These are phyloP conservation scores for Chrysopa pallens DNA, from an alignment of 1,140 invertebrate genomes.

Conservation along the genomic window DNA sequence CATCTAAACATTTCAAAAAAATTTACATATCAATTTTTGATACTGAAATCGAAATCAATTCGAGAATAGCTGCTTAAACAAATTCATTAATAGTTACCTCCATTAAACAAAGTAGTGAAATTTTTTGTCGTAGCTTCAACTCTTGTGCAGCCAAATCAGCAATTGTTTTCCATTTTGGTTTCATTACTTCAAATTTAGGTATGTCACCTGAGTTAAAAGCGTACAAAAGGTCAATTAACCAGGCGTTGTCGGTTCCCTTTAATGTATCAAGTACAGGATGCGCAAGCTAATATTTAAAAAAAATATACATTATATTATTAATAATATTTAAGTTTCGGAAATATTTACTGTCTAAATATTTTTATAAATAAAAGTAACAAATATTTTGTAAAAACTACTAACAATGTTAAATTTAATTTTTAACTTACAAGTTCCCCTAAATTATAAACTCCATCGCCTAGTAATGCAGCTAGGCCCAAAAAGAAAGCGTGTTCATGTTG, in stretches of 20 bases:
- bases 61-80: background rate
- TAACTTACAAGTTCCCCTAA: slow-evolving; percentile 75
- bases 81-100: slow-evolving; percentile 41
- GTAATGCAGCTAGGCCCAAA: slow-evolving; percentile 78
- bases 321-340: no score
- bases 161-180: slow-evolving; percentile 63
- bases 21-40: background rate
- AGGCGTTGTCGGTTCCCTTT: slow-evolving; percentile 62
- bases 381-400: no score
- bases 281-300: slow-evolving; percentile 41
- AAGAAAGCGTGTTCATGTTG: slow-evolving; percentile 77
- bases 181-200: slow-evolving; percentile 63
- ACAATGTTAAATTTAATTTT: no score
- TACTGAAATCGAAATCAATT: background rate
- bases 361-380: no score
- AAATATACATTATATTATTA: no score
- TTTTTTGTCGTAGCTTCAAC: slow-evolving; percentile 73
- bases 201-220: slow-evolving; percentile 91
- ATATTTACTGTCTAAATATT: no score
- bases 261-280: slow-evolving; percentile 85
- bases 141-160: slow-evolving; percentile 78
- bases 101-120: slow-evolving; percentile 90
- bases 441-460: slow-evolving; percentile 94
- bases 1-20: slow-evolving; percentile 29
- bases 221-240: slow-evolving; percentile 77